A percentile compares a stretch with the other conserved stretches of the same genome.
Evolutionary conservation across 1,140 invertebrate genomes (phyloP).

Genomic region (Drosophila serrata): DNA sequence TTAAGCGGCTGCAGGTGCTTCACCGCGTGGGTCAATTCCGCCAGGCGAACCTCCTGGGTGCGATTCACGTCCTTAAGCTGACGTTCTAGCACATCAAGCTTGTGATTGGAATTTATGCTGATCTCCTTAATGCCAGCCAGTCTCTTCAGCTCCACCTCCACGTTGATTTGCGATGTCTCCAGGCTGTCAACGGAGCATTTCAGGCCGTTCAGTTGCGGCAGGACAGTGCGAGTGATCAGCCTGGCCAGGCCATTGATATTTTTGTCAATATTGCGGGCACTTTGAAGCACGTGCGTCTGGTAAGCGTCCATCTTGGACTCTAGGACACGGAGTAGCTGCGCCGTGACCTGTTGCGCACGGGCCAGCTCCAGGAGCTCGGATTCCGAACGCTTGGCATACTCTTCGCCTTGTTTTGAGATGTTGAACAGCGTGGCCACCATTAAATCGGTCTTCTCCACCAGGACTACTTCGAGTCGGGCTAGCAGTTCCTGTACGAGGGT

Average conservation of each 20-base stretch:
- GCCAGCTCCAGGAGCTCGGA: slow-evolving; percentile 38
- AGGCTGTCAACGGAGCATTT: slow-evolving; percentile 63
- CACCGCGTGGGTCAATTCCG: slow-evolving; percentile 28
- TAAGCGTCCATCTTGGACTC: slow-evolving; percentile 60
- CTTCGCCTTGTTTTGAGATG: slow-evolving; percentile 31
- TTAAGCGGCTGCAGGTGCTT: slow-evolving; percentile 52
- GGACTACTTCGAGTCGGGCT: slow-evolving; percentile 5
- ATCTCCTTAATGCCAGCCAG: slow-evolving; percentile 51
- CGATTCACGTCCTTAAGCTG: slow-evolving; percentile 52
- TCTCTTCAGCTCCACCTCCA: slow-evolving; percentile 62
- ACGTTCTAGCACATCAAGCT: slow-evolving; percentile 33
- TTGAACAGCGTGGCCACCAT: slow-evolving; percentile 38
- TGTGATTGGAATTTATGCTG: slow-evolving; percentile 40
- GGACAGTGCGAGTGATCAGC: slow-evolving; percentile 54
- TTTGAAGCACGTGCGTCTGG: slow-evolving; percentile 50
- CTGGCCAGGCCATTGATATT: slow-evolving; percentile 56
- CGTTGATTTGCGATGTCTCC: slow-evolving; percentile 67
- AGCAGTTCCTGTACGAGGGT: slow-evolving; percentile 33
- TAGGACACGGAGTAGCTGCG: slow-evolving; percentile 34
- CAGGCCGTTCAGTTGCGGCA: slow-evolving; percentile 64
- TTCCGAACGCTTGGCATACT: slow-evolving; percentile 21
- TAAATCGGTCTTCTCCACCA: slow-evolving; percentile 18
- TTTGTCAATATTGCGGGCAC: slow-evolving; percentile 47
- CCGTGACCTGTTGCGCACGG: slow-evolving; percentile 42
- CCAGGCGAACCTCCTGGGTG: slow-evolving; percentile 48